phyloP scores from a whole-genome alignment of 2,113 vertebrate genomes.

The Lepus americanus region DNA sequence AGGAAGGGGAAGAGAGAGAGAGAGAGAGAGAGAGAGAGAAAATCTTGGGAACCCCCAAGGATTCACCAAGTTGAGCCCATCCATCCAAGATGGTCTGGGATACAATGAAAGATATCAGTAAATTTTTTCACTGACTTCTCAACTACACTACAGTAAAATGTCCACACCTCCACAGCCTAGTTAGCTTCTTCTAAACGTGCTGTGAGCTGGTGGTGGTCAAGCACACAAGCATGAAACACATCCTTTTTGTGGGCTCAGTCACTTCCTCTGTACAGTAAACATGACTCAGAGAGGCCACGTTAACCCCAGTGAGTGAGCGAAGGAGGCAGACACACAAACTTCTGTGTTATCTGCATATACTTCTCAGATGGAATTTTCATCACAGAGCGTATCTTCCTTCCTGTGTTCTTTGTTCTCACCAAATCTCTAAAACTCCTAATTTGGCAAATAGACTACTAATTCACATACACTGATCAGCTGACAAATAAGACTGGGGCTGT shows the following conservation, averaged over 20 bases:
- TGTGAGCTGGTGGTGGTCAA: not conserved
- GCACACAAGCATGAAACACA: not conserved
- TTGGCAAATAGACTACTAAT: not conserved
- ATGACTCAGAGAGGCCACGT: not conserved
- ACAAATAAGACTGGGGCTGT: not conserved
- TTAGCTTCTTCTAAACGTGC: not conserved
- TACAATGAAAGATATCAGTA: slow-evolving; percentile 5
- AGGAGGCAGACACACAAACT: not conserved
- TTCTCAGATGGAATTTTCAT: slow-evolving; percentile 43
- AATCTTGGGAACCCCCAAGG: not conserved
- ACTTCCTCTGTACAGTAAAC: not conserved
- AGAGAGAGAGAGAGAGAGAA: not conserved
- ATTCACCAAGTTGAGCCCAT: not conserved
- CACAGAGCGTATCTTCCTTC: not conserved
- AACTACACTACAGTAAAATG: slow-evolving; percentile 3
- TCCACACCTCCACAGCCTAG: not conserved
- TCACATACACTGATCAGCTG: not conserved
- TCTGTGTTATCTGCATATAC: slow-evolving; percentile 44
- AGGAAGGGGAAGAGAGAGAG: no score
- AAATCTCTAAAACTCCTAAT: not conserved
- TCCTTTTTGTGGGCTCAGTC: not conserved
- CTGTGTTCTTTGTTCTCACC: not conserved
- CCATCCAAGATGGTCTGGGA: not conserved
- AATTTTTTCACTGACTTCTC: slow-evolving; percentile 1
- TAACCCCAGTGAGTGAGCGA: not conserved